Percentiles rank a stretch among this genome's conserved stretches.
These are phyloP conservation scores for Ecdyonurus torrentis DNA, from an alignment of 2,888 invertebrate genomes.

Conservation along the genomic window DNA sequence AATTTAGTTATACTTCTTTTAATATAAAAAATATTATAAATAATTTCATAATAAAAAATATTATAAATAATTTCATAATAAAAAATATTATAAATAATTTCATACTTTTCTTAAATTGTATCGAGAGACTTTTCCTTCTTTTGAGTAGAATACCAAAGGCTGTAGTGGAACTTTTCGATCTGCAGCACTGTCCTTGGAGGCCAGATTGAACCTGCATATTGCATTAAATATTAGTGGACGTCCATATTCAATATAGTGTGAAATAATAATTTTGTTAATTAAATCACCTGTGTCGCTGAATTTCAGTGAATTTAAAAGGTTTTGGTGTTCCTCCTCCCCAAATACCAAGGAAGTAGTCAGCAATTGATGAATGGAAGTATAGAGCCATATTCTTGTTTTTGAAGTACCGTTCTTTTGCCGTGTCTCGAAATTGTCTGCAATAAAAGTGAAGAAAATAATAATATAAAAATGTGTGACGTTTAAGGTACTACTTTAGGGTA, in stretches of 20 bases:
- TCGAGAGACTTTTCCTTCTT: conserved; percentile 74
- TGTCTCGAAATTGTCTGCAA: conserved; percentile 74
- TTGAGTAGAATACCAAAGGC: conserved; percentile 76
- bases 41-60: conserved; percentile 22
- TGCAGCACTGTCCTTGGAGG: conserved; percentile 76
- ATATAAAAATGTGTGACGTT: no score
- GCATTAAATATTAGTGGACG: conserved; percentile 1
- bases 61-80: neutral
- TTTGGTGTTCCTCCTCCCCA: conserved; percentile 93
- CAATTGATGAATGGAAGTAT: conserved; percentile 94
- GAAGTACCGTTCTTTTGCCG: conserved; percentile 89
- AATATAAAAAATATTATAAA: neutral
- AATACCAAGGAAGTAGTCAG: conserved; percentile 92
- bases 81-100: neutral
- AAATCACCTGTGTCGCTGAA: conserved; percentile 64
- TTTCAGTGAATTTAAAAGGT: conserved; percentile 93
- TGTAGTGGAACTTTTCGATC: conserved; percentile 91
- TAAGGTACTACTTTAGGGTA: no score
- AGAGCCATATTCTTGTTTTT: conserved; percentile 93
- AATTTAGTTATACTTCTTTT: conserved; percentile 1
- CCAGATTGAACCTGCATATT: conserved; percentile 46
- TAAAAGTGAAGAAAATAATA: no score
- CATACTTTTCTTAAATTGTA: conserved; percentile 85
- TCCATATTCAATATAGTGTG: neutral
- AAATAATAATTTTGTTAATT: neutral